Evolutionary conservation across 2,797 vertebrate genomes (phyloP), one percentile per base, ranked within the genome.

Genomic region (Pangasius krempfi): DNA sequence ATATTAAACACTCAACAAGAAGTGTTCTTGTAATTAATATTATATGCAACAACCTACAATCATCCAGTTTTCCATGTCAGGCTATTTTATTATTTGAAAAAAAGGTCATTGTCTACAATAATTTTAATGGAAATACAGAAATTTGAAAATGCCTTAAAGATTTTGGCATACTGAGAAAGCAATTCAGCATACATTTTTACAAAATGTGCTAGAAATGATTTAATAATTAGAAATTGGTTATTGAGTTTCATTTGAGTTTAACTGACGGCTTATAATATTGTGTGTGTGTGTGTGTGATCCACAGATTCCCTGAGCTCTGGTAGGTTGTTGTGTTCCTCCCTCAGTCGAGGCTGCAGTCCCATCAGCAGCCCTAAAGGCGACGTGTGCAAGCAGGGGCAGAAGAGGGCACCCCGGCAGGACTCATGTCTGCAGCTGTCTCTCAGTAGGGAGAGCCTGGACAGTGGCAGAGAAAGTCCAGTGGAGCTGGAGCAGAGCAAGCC

Each of bases 391-490:
- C 97, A 96, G 87, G 97, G 96, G 54, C 96, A 97, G 1, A 96
- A 99, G 84, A 96, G 98, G 30, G 94, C 98, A 81, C 97, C 98
- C 0, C 98, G 98, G 89, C 96, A 98, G 85, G 97, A 97, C 88
- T 96, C 96, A 87, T 97, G 96, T 92, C 97, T 96, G 93, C 97
- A 97, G 92, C 97, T 98, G 82, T 98, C 97, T 0, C 97, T 93
- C 94, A 99, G 98, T 96, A 98, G 98, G 93, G 98, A 99, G 91
- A 98, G 96, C 92, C 93, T 99, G 93, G 97, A 97, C 88, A 87
- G 88, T 92, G 95, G 91, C 62, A 96, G 91, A 87, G 98, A 99
- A 54, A 96, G 95, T 16, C 95, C 95, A 10, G 87, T 92, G 5
- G 97, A 98, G 44, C 93, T 93, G 0, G 96, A 97, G 30, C 92